These are phyloP conservation scores for Probaryconus sp. DNA, from an alignment of 1,140 invertebrate genomes.

Conservation along the genomic window DNA sequence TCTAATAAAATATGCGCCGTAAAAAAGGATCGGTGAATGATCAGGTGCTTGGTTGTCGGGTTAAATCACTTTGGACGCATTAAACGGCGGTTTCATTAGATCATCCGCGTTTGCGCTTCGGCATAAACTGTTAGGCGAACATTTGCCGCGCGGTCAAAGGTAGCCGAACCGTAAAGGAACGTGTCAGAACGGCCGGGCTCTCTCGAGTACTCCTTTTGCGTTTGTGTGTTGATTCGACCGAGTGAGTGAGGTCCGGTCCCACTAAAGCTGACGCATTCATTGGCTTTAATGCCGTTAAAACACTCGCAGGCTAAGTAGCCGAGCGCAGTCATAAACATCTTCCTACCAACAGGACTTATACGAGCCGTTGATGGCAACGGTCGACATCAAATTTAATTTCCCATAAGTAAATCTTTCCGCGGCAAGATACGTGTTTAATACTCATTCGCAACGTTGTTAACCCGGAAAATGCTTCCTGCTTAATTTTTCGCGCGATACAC, in stretches of 20 bases:
- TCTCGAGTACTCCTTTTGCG: constrained; percentile 22
- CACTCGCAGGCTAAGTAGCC: constrained; percentile 68
- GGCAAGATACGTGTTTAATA: constrained; percentile 58
- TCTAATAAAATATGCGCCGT: no score
- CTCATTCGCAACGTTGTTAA: constrained; percentile 17
- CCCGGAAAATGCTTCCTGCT: constrained; percentile 31
- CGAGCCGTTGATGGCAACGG: constrained; percentile 73
- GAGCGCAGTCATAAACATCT: constrained; percentile 72
- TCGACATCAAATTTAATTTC: constrained; percentile 75
- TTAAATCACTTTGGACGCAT: constrained; percentile 31
- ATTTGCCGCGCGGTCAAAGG: constrained; percentile 53
- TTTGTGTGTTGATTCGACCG: no score
- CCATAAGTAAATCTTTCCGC: constrained; percentile 72
- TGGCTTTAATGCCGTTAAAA: constrained; percentile 59
- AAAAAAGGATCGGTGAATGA: no score
- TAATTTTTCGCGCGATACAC: no score
- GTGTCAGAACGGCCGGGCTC: neutral
- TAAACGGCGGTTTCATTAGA: constrained; percentile 42
- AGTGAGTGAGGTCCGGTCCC: constrained; percentile 26
- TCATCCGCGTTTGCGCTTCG: constrained; percentile 31
- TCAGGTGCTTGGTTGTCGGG: no score
- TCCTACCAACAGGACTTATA: constrained; percentile 71
- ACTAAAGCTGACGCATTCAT: constrained; percentile 68
- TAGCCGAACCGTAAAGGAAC: constrained; percentile 53
- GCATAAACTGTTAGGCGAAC: constrained; percentile 45